These are phyloP conservation scores for Arctocebus calabarensis DNA, from an alignment of 2,797 vertebrate species.

Conservation along the genomic window DNA sequence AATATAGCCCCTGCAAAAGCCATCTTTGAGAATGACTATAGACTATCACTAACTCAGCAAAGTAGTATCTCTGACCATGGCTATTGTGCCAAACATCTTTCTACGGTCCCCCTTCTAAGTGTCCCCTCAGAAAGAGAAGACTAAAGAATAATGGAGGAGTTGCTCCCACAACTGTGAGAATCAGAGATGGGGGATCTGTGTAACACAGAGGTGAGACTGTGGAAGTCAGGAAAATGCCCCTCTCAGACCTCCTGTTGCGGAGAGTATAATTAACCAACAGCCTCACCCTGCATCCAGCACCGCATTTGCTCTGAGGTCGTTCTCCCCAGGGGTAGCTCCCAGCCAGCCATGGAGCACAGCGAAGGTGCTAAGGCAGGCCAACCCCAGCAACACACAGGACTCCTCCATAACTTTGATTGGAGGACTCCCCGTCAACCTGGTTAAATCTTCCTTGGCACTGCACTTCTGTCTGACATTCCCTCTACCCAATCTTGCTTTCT, in stretches of 20 bases:
- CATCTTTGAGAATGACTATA: background rate
- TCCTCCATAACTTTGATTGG: background rate
- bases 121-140: background rate
- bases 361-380: background rate
- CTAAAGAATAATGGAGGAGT: background rate
- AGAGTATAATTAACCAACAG: background rate
- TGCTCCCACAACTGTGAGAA: conserved; percentile 13
- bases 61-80: background rate
- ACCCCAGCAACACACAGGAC: background rate
- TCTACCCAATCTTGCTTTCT: background rate
- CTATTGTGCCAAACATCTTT: background rate
- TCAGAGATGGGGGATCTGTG: background rate
- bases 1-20: background rate
- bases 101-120: background rate
- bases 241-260: background rate
- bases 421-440: background rate
- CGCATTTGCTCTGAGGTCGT: background rate
- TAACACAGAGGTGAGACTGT: background rate
- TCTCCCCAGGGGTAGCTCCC: background rate
- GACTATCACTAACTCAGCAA: background rate
- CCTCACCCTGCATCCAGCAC: background rate
- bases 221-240: background rate
- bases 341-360: background rate
- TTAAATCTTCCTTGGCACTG: background rate
- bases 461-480: background rate